Percentiles rank a stretch among this genome's conserved stretches.
phyloP scores from a whole-genome alignment of 1,140 invertebrate genomes.

The Pectinophora gossypiella region DNA sequence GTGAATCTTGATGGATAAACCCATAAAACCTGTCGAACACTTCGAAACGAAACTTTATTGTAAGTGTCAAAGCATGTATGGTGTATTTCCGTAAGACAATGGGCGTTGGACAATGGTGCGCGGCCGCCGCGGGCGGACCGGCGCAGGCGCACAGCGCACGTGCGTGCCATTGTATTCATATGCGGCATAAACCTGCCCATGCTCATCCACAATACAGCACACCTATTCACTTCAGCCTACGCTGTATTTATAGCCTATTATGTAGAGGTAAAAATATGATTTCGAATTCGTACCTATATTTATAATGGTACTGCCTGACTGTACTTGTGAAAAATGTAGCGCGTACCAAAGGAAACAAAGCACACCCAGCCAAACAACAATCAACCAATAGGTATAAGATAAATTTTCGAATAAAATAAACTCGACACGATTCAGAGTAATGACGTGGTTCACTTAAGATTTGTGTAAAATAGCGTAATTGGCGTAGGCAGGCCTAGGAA shows the following conservation, averaged over 20 bases:
- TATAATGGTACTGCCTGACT: neutral
- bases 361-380: no score
- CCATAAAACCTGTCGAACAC: neutral
- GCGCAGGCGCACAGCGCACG: constrained; percentile 36
- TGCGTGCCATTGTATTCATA: constrained; percentile 56
- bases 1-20: neutral
- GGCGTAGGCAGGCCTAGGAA: constrained; percentile 15
- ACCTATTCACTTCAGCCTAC: neutral
- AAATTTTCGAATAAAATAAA: neutral
- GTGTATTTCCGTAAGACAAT: constrained; percentile 58
- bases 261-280: no score
- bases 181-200: constrained; percentile 15
- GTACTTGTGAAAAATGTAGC: no score
- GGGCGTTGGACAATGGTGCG: constrained; percentile 46
- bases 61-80: constrained; percentile 53
- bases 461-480: constrained; percentile 18
- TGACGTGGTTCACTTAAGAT: constrained; percentile 7
- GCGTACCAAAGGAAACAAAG: no score
- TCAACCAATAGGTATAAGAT: neutral
- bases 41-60: constrained; percentile 23
- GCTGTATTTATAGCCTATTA: neutral
- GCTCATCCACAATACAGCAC: neutral
- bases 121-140: constrained; percentile 13
- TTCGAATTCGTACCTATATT: no score
- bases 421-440: constrained; percentile 14